Evolutionary conservation across 2,888 invertebrate species (phyloP), one percentile per base, ranked within the genome.

Genomic region (Troides helena): DNA sequence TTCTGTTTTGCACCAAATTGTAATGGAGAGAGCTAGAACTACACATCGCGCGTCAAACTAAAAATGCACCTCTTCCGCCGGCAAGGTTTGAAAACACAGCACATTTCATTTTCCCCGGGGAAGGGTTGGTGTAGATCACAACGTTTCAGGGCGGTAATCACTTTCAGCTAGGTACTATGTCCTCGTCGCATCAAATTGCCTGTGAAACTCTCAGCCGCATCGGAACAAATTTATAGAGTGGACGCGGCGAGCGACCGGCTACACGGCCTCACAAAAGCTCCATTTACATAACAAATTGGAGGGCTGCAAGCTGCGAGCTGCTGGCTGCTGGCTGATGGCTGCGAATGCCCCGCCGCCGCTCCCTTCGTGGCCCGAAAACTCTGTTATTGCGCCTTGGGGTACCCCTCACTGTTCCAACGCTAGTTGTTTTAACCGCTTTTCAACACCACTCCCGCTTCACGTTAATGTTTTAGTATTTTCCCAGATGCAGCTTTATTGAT

Each of bases 241-340:
- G 74, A 65, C 76, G 79, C 77, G 75, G 78, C 80, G 77, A 75
- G 70, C 68, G 70, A 59, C 46, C 64, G 62, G 77, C 79, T 80
- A 80, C 79, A 78, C 78, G 75, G 77, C 79, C 83, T 85, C 83
- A 90, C 90, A 90, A 90, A 90, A 91, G 90, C 85, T 85, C 78
- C 85, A 92, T 92, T 92, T 89, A 89, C 91, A 92, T 91, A 90
- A 83, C 88, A 90, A 92, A 92, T 92, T 92, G 90, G 89, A 89
- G 89, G 90, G 87, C 87, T 82, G 84, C 84, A 83, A 78, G 76
- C 57, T 10, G 21, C n/a, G 21, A 6, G 57, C 39, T 39, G 39
- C 57, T 14, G 10, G 57, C 39, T 39, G 39, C 57, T 18, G 7
- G 57, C n/a, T 7, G 72, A 73, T 67, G 60, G 59, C 46, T 18